Evolutionary conservation across 2,888 invertebrate species (phyloP).

Genomic region (Xestia xanthographa): DNA sequence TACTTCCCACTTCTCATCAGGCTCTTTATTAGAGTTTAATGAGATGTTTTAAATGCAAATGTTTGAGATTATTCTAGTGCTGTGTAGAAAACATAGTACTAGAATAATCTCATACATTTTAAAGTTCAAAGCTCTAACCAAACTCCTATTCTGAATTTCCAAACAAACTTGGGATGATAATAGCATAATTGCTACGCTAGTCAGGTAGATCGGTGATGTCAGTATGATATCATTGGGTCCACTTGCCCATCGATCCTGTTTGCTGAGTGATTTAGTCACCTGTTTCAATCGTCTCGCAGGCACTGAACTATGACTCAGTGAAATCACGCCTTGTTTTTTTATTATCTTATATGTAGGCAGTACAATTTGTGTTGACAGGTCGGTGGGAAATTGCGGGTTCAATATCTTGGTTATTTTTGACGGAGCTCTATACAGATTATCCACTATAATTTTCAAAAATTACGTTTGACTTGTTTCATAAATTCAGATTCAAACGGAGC

Average conservation of each 20-base stretch:
- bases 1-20: background rate
- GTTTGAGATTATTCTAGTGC: too few relatives aligned
- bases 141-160: background rate
- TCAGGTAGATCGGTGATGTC: conserved; percentile 50
- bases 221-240: conserved; percentile 43
- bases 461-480: too few relatives aligned
- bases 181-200: conserved; percentile 33
- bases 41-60: background rate
- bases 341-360: too few relatives aligned
- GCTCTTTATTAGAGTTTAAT: background rate
- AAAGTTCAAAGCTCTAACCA: conserved; percentile 1
- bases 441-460: too few relatives aligned
- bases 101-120: background rate
- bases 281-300: background rate
- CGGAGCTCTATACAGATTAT: too few relatives aligned
- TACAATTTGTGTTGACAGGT: too few relatives aligned
- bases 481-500: too few relatives aligned
- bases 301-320: too few relatives aligned
- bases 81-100: background rate
- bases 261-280: conserved; percentile 21
- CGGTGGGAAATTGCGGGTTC: too few relatives aligned
- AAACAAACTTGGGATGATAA: conserved; percentile 22
- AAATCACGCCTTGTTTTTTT: too few relatives aligned
- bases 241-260: conserved; percentile 18
- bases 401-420: too few relatives aligned